phyloP scores from a whole-genome alignment of 2,888 invertebrate species.

The Epiperipatus broadwayi region DNA sequence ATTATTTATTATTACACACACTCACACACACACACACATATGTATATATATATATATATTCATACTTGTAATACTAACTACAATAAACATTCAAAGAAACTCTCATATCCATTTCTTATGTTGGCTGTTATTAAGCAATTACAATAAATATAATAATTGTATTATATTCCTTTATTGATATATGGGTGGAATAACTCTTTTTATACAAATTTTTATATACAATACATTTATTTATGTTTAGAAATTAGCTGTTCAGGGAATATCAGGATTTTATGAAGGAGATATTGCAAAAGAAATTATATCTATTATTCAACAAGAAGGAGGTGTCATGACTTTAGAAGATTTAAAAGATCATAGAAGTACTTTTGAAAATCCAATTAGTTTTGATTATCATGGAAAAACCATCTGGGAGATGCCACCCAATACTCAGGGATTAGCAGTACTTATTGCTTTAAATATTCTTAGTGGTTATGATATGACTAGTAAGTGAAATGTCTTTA shows the following conservation, averaged over 20 bases:
- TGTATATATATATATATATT: no score
- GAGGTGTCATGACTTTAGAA: constrained; percentile 24
- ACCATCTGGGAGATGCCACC: constrained; percentile 29
- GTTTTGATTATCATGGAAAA: constrained; percentile 22
- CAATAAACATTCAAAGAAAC: no score
- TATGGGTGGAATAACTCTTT: no score
- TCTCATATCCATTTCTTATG: no score
- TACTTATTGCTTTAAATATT: constrained; percentile 27
- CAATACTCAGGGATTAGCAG: constrained; percentile 29
- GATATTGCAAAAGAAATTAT: constrained; percentile 23
- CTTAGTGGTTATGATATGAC: constrained; percentile 26
- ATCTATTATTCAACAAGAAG: constrained; percentile 21
- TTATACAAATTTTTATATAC: background rate
- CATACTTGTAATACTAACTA: no score
- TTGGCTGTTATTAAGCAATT: no score
- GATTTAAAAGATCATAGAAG: constrained; percentile 23
- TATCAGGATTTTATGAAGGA: constrained; percentile 25
- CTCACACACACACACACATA: no score
- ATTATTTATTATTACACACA: no score
- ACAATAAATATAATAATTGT: no score
- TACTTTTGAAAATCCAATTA: constrained; percentile 23
- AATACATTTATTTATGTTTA: no score
- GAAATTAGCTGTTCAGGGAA: constrained; percentile 20
- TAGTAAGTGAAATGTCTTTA: no score
- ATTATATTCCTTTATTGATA: no score